A percentile compares a stretch with the other conserved stretches of the same genome.
phyloP scores from a whole-genome alignment of 2,888 invertebrate genomes.

The Clivina fossor region DNA sequence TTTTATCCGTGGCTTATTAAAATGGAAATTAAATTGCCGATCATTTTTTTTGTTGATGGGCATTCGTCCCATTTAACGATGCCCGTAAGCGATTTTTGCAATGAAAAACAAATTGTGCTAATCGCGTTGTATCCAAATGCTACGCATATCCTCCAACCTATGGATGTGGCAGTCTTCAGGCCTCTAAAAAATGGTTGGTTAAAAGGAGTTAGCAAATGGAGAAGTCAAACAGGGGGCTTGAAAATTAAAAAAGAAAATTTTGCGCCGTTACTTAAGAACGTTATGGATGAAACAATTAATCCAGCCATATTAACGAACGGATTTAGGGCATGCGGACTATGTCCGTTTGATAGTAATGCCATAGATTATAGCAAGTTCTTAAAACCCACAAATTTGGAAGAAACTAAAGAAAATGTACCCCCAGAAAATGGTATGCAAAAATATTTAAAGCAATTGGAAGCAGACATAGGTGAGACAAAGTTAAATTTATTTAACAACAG shows the following conservation, averaged over 20 bases:
- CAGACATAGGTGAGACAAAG: too few relatives aligned
- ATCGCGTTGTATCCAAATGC: conserved; percentile 48
- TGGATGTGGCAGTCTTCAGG: conserved; percentile 49
- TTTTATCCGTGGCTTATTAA: conserved; percentile 48
- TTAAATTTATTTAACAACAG: too few relatives aligned
- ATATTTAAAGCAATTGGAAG: too few relatives aligned
- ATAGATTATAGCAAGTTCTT: too few relatives aligned
- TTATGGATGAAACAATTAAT: conserved; percentile 38
- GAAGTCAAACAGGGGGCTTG: conserved; percentile 40
- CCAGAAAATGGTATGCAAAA: too few relatives aligned
- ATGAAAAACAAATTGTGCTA: conserved; percentile 46
- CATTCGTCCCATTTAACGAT: conserved; percentile 49
- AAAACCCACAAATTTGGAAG: too few relatives aligned
- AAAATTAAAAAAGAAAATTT: conserved; percentile 43
- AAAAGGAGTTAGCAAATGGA: conserved; percentile 42
- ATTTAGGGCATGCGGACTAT: conserved; percentile 43
- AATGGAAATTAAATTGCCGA: conserved; percentile 45
- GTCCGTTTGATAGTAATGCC: too few relatives aligned
- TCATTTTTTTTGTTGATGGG: conserved; percentile 51
- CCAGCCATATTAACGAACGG: conserved; percentile 41
- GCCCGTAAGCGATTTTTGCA: conserved; percentile 49
- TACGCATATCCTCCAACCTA: conserved; percentile 49
- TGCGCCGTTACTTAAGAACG: conserved; percentile 41
- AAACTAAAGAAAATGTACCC: too few relatives aligned
- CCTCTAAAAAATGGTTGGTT: conserved; percentile 46